phyloP scores from a whole-genome alignment of 2,888 invertebrate species.

The Lydus trimaculatus region DNA sequence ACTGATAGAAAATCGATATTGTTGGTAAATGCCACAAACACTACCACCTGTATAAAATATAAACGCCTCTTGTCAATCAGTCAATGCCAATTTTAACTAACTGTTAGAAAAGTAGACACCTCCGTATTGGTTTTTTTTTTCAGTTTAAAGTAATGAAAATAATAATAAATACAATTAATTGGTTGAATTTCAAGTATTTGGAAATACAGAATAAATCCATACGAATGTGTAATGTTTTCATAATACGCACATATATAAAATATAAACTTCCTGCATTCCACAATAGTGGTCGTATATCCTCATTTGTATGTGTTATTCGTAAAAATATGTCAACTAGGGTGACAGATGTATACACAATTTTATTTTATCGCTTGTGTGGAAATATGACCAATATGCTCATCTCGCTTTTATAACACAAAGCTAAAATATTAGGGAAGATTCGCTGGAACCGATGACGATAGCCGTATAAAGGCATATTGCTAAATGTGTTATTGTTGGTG shows the following conservation, averaged over 20 bases:
- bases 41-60: neutral
- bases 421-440: slow-evolving; percentile 7
- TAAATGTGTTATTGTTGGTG: neutral
- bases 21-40: neutral
- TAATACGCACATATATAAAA: slow-evolving; percentile 26
- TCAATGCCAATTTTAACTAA: neutral
- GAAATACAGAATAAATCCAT: no score
- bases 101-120: neutral
- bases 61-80: neutral
- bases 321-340: slow-evolving; percentile 28
- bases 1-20: neutral
- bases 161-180: no score
- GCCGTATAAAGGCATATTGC: neutral
- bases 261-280: slow-evolving; percentile 38
- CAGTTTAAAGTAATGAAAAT: no score
- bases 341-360: slow-evolving; percentile 28
- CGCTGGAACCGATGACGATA: slow-evolving; percentile 16
- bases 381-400: slow-evolving; percentile 8
- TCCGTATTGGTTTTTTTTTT: no score
- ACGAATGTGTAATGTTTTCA: no score
- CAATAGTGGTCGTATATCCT: slow-evolving; percentile 40
- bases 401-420: slow-evolving; percentile 13
- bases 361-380: slow-evolving; percentile 12
- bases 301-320: slow-evolving; percentile 30
- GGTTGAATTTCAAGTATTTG: no score